These are phyloP conservation scores for Rhinolophus ferrumequinum DNA, from an alignment of 2,113 vertebrate species.

Conservation along the genomic window DNA sequence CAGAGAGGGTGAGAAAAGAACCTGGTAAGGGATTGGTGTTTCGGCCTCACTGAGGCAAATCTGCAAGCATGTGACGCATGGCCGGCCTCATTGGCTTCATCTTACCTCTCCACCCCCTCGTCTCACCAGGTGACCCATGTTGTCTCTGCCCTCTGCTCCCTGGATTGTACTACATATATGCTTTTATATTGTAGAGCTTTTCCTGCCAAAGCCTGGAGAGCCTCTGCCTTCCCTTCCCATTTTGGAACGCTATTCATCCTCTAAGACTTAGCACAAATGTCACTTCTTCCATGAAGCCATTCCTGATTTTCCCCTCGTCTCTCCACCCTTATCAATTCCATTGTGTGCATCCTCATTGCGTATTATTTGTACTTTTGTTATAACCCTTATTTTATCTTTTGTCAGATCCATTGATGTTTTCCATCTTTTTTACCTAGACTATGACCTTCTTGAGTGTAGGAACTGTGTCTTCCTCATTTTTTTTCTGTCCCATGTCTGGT, in stretches of 20 bases:
- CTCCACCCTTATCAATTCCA: neutral
- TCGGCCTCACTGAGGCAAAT: neutral
- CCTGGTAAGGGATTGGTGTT: neutral
- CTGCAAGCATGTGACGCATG: neutral
- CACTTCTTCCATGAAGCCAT: constrained; percentile 25
- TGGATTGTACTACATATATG: neutral
- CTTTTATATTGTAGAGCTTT: neutral
- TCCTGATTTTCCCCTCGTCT: neutral
- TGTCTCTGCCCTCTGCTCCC: neutral
- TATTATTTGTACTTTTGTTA: neutral
- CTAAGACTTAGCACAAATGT: neutral
- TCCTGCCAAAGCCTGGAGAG: neutral
- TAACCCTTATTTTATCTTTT: constrained; percentile 2
- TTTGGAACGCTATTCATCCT: neutral
- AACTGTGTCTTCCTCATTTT: neutral
- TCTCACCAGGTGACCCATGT: neutral
- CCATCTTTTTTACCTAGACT: neutral
- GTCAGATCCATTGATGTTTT: neutral
- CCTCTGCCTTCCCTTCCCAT: neutral
- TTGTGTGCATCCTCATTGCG: neutral
- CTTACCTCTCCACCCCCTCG: too few species aligned
- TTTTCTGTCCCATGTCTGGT: neutral
- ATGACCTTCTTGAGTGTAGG: neutral
- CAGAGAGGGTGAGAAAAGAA: neutral
- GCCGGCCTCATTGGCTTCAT: neutral